phyloP scores from a whole-genome alignment of 2,797 vertebrate species.

The Sylvia borin region DNA sequence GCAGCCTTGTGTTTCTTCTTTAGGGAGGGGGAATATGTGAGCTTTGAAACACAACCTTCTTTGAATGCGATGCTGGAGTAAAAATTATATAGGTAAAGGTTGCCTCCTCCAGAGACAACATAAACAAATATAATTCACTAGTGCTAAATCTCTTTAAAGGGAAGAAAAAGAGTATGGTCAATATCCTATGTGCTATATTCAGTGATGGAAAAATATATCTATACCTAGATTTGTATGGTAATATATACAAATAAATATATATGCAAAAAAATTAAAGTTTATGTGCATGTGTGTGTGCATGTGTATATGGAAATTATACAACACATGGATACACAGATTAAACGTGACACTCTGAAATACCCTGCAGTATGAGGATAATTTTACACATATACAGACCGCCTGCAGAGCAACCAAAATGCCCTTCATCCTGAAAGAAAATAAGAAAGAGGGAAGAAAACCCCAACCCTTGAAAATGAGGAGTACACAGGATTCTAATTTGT shows the following conservation, averaged over 20 bases:
- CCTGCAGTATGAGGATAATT: background rate
- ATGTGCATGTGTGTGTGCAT: background rate
- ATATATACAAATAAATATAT: background rate
- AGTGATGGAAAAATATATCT: background rate
- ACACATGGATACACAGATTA: background rate
- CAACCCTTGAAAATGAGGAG: background rate
- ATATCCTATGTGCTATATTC: background rate
- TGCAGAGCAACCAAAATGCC: background rate
- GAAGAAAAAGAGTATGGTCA: background rate
- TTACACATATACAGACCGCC: background rate
- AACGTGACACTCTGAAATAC: background rate
- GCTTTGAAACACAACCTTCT: conserved; percentile 80
- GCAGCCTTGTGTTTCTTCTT: conserved; percentile 85
- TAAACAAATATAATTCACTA: conserved; percentile 3
- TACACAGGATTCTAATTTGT: background rate
- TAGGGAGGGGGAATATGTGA: conserved; percentile 85
- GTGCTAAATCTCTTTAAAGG: background rate
- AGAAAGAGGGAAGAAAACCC: background rate
- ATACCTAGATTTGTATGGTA: background rate
- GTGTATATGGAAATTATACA: background rate
- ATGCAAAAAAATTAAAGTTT: background rate
- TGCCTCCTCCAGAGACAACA: background rate
- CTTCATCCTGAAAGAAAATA: background rate
- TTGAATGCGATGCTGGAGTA: background rate
- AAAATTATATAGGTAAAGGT: conserved; percentile 25